phyloP scores from a whole-genome alignment of 2,113 vertebrate species.

The Actenoides lindsayi region DNA sequence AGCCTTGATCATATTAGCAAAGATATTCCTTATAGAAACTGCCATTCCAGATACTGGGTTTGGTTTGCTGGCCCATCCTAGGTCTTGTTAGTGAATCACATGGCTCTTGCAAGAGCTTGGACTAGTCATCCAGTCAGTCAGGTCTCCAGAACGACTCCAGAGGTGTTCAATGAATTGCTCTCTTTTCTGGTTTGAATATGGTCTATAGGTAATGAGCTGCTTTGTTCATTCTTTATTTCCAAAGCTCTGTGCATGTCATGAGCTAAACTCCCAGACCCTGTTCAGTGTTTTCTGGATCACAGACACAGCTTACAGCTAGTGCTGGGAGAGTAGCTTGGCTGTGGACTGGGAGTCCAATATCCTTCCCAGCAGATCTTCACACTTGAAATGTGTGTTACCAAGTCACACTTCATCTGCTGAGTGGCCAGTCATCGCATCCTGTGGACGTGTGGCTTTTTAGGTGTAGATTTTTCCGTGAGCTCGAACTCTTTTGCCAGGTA shows the following conservation, averaged over 20 bases:
- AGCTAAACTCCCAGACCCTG: neutral
- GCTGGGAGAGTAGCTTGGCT: neutral
- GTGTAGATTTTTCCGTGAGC: neutral
- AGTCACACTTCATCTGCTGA: neutral
- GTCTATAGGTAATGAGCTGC: neutral
- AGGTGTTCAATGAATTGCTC: neutral
- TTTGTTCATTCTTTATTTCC: neutral
- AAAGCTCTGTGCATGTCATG: neutral
- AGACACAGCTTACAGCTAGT: neutral
- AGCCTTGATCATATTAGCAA: neutral
- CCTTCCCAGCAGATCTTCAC: neutral
- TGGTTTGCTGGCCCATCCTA: neutral
- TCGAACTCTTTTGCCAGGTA: neutral
- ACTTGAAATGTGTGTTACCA: neutral
- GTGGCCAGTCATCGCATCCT: neutral
- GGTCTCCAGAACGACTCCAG: neutral
- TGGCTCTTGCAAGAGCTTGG: neutral
- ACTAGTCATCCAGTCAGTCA: neutral
- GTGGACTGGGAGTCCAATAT: neutral
- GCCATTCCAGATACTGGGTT: neutral
- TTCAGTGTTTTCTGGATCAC: rapidly evolving
- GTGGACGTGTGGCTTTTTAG: rapidly evolving
- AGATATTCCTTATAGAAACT: neutral
- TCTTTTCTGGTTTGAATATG: neutral
- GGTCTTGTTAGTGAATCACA: neutral